A percentile compares a stretch with the other conserved stretches of the same genome.
These are phyloP conservation scores for Leuctra nigra DNA, from an alignment of 2,888 invertebrate genomes.

Conservation along the genomic window DNA sequence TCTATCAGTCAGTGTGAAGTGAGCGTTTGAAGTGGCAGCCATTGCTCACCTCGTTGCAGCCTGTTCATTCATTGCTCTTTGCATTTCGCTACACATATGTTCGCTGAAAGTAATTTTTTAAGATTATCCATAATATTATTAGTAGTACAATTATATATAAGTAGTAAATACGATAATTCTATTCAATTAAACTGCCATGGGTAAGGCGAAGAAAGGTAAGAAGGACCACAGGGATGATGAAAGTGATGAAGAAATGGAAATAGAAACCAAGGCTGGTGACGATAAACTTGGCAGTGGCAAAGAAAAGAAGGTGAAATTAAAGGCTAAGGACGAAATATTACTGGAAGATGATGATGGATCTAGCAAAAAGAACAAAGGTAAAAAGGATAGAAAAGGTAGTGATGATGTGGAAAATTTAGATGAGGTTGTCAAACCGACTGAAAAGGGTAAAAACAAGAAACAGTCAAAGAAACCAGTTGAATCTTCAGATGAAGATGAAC, in stretches of 20 bases:
- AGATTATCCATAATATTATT: no score
- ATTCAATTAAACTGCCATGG: constrained; percentile 39
- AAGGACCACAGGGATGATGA: constrained; percentile 68
- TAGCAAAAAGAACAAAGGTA: constrained; percentile 39
- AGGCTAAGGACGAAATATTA: constrained; percentile 4
- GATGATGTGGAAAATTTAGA: constrained; percentile 23
- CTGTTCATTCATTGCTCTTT: background rate
- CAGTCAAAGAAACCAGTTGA: constrained; percentile 7
- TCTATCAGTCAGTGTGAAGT: no score
- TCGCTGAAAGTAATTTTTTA: background rate
- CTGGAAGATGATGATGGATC: constrained; percentile 39
- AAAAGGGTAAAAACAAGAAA: constrained; percentile 18
- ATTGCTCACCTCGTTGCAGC: background rate
- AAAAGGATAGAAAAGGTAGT: constrained; percentile 38
- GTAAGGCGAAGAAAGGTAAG: constrained; percentile 76
- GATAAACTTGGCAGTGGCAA: constrained; percentile 27
- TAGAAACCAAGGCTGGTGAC: constrained; percentile 19
- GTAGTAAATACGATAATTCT: background rate
- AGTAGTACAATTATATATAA: background rate
- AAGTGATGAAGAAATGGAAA: constrained; percentile 29
- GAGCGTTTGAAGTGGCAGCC: background rate
- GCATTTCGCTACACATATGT: constrained; percentile 3
- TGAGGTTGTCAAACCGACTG: background rate
- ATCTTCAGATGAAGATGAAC: background rate
- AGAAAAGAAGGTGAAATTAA: constrained; percentile 26